Evolutionary conservation across 2,797 vertebrate genomes (phyloP), one percentile per base, ranked within the genome.

Genomic region (Heteromormyrus szaboi): DNA sequence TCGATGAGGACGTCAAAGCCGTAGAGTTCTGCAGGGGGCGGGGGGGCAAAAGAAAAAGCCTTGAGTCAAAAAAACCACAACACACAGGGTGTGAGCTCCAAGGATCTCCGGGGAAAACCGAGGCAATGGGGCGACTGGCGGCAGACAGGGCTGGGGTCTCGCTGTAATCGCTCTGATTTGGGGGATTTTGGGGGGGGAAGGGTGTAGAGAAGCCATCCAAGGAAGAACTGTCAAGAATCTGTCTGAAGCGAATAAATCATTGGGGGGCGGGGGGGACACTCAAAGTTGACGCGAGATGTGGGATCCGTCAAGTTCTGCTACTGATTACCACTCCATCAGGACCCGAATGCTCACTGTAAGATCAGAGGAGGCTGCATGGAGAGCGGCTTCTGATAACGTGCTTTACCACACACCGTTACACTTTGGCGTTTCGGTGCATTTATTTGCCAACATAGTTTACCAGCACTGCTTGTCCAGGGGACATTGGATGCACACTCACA

Each of bases 1-100:
- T 99, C 98, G 81, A 99, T 97, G 90, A 99, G 97, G 90, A 99
- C 98, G 89, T 99, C 98, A 94, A 99, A 99, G 81, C 99, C 98
- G 92, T 99, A 99, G 1, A 99, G 96, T 91, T 99, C 98, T 99
- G 93, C 90, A 93, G 95, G 93, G 87, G 41, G 12, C 5, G 14
- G 37, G 2, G 8, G 59, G 8, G 25, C n/a, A 25, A 4, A 29
- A 65, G 22, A 65, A 65, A 68, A 68, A 68, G 25, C 62, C 62
- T 9, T 12, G 62, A 29, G 25, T 29, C 25, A 68, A 12, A 68
- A 59, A 68, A 33, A 51, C 62, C 62, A 68, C 62, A 68, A 68
- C 62, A 68, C 62, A 68, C 25, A 68, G 62, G 62, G 62, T 68
- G 62, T 11, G 25, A 12, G 22, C 3, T 4, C 9, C 59, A 29